These are phyloP conservation scores for Acanthopagrus latus DNA, from an alignment of 2,797 vertebrate species.

Conservation along the genomic window DNA sequence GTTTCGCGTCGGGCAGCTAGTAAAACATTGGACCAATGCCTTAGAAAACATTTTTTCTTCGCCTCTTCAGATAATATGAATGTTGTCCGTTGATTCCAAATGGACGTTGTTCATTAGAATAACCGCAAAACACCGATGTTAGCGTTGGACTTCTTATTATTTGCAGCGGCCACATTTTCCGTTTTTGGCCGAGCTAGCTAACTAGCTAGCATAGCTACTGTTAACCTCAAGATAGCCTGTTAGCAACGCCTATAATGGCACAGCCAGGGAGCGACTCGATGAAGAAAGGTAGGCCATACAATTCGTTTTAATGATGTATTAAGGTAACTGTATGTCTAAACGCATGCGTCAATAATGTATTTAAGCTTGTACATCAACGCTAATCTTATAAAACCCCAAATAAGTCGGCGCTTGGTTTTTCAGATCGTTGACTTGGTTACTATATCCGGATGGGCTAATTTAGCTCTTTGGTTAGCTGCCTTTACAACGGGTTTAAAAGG, in stretches of 20 bases:
- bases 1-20: constrained; percentile 60
- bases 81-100: constrained; percentile 3
- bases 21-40: constrained; percentile 62
- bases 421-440: neutral
- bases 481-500: constrained; percentile 5
- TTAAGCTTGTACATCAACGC: rapidly evolving
- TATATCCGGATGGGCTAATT: constrained; percentile 33
- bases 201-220: constrained; percentile 59
- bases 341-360: rapidly evolving
- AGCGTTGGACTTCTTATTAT: neutral
- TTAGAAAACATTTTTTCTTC: constrained; percentile 30
- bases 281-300: constrained; percentile 79
- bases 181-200: constrained; percentile 69
- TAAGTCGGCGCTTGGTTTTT: neutral
- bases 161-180: constrained; percentile 54
- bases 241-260: constrained; percentile 78
- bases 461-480: constrained; percentile 29
- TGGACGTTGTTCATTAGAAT: neutral
- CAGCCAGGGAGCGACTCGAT: constrained; percentile 67
- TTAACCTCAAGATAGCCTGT: constrained; percentile 40
- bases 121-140: constrained; percentile 50
- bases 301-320: neutral
- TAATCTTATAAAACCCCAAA: neutral
- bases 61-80: constrained; percentile 17
- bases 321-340: rapidly evolving